phyloP scores from a whole-genome alignment of 2,888 invertebrate genomes.

The Masnerella sp. region DNA sequence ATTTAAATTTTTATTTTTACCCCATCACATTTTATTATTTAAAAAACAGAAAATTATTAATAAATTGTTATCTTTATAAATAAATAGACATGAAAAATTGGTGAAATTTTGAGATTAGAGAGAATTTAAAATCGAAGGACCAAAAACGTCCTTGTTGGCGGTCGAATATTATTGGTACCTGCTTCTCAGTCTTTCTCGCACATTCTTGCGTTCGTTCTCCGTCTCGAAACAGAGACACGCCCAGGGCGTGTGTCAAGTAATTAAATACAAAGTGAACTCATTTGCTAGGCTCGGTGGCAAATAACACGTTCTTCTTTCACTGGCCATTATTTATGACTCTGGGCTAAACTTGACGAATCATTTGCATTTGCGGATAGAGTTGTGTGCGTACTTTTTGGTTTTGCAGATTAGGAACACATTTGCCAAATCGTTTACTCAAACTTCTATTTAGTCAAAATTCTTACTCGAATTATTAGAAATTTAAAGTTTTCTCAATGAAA shows the following conservation, averaged over 20 bases:
- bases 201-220: conserved; percentile 16
- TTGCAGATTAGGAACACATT: too few species aligned
- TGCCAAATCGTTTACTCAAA: too few species aligned
- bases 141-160: conserved; percentile 57
- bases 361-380: conserved; percentile 50
- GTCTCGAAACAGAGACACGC: conserved; percentile 66
- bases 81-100: too few species aligned
- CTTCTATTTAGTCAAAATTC: too few species aligned
- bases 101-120: conserved; percentile 35
- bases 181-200: conserved; percentile 31
- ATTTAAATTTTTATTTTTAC: too few species aligned
- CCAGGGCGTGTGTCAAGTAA: conserved; percentile 76
- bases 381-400: too few species aligned
- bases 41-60: too few species aligned
- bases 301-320: conserved; percentile 74
- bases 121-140: conserved; percentile 19
- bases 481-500: too few species aligned
- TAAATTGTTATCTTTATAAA: too few species aligned
- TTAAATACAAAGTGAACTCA: conserved; percentile 77
- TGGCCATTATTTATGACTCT: conserved; percentile 73
- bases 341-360: conserved; percentile 20
- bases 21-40: too few species aligned
- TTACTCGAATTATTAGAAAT: too few species aligned
- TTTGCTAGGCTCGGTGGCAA: conserved; percentile 75
- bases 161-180: conserved; percentile 58